Evolutionary conservation across 2,797 vertebrate species (phyloP), one percentile per base, ranked within the genome.

Genomic region (Rallus crepitans): DNA sequence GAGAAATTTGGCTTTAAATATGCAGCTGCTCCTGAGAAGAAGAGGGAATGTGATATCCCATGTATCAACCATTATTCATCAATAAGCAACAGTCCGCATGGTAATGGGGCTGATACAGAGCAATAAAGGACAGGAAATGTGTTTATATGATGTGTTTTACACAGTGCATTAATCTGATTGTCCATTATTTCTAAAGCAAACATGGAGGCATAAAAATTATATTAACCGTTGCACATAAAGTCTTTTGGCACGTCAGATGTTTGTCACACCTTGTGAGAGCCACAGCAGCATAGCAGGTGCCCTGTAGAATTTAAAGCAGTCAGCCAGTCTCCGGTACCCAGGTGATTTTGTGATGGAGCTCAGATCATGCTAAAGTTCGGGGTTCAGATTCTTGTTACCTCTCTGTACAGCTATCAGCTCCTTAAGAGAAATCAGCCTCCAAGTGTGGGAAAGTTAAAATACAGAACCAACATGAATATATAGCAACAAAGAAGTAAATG

Each of bases 151-250:
- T 93, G 42, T 93, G 45, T 68, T 77, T 65, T 87, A 47, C 88
- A 91, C 89, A 68, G 71, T 82, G 63, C 94, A 89, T 94, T 96
- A 93, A 95, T 96, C 93, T 93, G 70, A 95, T 61, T 87, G 94
- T 90, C 77, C 71, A 37, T 87, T 86, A 90, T 96, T 96, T 69
- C 87, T 95, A 75, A 97, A 90, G 76, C 86, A 95, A 94, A 95
- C 66, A 93, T 2, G 31, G 65, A 90, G 52, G 72, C 52, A 72
- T 90, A 94, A 95, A 96, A 88, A 42, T 65, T 94, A 85, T 95
- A 93, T 95, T 96, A 96, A 55, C 9, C 53, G 4, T 87, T 92
- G 42, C 90, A 82, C 83, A 82, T 94, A 86, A 95, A 94, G 82
- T 30, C 84, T 86, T 90, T 66, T 59, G 88, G 95, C 73, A 86